Evolutionary conservation across 23 tunicate genomes (phyloP).

Genomic region (Styela clava): DNA sequence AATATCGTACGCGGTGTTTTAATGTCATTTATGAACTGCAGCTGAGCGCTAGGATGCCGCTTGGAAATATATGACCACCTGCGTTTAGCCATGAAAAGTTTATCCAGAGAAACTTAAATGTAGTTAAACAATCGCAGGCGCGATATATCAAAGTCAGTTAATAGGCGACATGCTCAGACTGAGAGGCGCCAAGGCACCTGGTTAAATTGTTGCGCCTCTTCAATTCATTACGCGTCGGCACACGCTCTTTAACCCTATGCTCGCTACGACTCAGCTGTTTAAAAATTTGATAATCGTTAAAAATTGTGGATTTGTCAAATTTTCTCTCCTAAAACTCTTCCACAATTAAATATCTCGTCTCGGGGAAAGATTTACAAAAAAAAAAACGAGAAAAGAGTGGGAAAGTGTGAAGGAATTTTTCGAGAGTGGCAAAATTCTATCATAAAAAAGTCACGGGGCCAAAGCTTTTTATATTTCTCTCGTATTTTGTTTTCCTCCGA

Average conservation of each 20-base stretch:
- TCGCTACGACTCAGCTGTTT: not conserved
- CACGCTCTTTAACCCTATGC: conserved; percentile 17
- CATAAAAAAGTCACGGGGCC: not conserved
- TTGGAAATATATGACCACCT: not conserved
- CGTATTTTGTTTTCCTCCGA: conserved; percentile 6
- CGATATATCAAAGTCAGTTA: conserved; percentile 27
- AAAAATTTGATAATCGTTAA: not conserved
- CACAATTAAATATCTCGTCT: not conserved
- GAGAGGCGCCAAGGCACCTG: conserved; percentile 34
- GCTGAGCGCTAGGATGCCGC: too few species aligned
- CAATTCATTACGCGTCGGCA: conserved; percentile 24
- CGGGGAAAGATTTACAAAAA: too few species aligned
- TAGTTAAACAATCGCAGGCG: conserved; percentile 16
- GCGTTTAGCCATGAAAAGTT: not conserved
- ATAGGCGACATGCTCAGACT: conserved; percentile 33
- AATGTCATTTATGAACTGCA: not conserved
- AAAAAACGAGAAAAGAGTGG: not conserved
- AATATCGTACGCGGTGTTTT: too few species aligned
- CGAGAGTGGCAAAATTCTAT: not conserved
- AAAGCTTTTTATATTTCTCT: not conserved
- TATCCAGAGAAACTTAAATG: conserved; percentile 3
- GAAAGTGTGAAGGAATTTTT: not conserved
- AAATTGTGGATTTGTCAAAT: not conserved
- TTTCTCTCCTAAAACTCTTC: not conserved
- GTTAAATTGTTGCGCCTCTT: conserved; percentile 18